These are phyloP conservation scores for Tipula confusa DNA, from an alignment of 2,888 invertebrate species.

Conservation along the genomic window DNA sequence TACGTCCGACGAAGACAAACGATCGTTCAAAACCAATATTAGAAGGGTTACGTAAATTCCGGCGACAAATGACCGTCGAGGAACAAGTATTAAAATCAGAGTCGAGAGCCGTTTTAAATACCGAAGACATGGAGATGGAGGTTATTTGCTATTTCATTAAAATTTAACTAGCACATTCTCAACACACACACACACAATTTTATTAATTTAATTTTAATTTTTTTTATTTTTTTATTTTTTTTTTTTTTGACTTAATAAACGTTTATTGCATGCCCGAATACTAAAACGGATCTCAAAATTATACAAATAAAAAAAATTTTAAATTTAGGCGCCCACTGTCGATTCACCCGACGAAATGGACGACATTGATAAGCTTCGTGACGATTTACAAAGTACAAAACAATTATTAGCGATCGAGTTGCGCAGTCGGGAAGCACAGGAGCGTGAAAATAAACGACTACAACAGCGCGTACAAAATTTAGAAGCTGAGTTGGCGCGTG, in stretches of 20 bases:
- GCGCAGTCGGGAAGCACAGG: constrained; percentile 78
- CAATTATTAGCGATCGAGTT: constrained; percentile 84
- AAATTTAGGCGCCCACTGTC: constrained; percentile 39
- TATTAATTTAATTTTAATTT: neutral
- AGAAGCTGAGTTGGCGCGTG: constrained; percentile 75
- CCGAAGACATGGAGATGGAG: neutral
- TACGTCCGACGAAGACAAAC: constrained; percentile 74
- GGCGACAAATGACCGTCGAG: constrained; percentile 84
- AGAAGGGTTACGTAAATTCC: constrained; percentile 78
- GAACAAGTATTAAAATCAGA: constrained; percentile 82
- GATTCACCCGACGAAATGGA: constrained; percentile 79
- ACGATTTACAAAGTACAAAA: constrained; percentile 87
- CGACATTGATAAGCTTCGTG: constrained; percentile 84
- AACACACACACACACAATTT: neutral
- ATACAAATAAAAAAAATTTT: constrained; percentile 26
- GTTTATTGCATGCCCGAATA: neutral
- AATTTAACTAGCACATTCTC: neutral
- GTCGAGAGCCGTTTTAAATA: constrained; percentile 58
- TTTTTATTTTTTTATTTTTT: constrained; percentile 1
- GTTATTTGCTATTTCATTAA: neutral
- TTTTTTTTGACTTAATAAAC: neutral
- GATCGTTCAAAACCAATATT: constrained; percentile 82
- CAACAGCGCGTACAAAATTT: constrained; percentile 72
- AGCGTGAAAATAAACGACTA: constrained; percentile 79
- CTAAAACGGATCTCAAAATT: neutral